Percentiles rank a stretch among this genome's conserved stretches.
These are phyloP conservation scores for Melanotaenia maccullochi DNA, from an alignment of 2,797 vertebrate species.

Conservation along the genomic window DNA sequence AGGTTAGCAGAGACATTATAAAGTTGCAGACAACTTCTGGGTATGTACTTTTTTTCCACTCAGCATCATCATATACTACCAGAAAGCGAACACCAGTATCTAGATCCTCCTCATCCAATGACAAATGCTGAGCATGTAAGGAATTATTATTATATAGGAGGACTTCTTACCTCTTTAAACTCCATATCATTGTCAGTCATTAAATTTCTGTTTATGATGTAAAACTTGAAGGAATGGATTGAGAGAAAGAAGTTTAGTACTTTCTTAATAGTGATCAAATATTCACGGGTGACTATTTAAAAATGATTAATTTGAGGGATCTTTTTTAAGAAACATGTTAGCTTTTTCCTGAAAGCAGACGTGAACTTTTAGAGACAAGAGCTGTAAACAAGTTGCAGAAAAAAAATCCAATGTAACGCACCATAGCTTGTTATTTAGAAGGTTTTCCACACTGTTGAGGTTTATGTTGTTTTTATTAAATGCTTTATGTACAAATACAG, in stretches of 20 bases:
- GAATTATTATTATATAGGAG: slow-evolving; percentile 87
- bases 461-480: slow-evolving; percentile 95
- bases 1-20: slow-evolving; percentile 90
- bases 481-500: slow-evolving; percentile 97
- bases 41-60: slow-evolving; percentile 83
- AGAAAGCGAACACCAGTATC: slow-evolving; percentile 88
- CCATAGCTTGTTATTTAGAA: slow-evolving; percentile 92
- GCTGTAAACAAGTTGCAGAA: slow-evolving; percentile 91
- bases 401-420: slow-evolving; percentile 84
- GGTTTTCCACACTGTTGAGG: slow-evolving; percentile 95
- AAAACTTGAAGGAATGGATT: slow-evolving; percentile 94
- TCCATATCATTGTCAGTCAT: slow-evolving; percentile 97
- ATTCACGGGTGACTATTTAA: slow-evolving; percentile 94
- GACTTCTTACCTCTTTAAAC: slow-evolving; percentile 98
- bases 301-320: slow-evolving; percentile 82
- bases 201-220: slow-evolving; percentile 97
- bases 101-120: slow-evolving; percentile 87
- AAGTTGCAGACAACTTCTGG: slow-evolving; percentile 88
- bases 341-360: slow-evolving; percentile 85
- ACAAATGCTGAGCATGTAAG: slow-evolving; percentile 88
- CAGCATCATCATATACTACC: slow-evolving; percentile 85
- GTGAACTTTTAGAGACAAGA: slow-evolving; percentile 89
- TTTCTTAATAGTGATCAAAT: slow-evolving; percentile 91
- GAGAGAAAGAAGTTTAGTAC: slow-evolving; percentile 89
- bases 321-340: slow-evolving; percentile 88